Evolutionary conservation across 2,797 vertebrate species (phyloP), one percentile per base, ranked within the genome.

Genomic region (Heterohyrax brucei): DNA sequence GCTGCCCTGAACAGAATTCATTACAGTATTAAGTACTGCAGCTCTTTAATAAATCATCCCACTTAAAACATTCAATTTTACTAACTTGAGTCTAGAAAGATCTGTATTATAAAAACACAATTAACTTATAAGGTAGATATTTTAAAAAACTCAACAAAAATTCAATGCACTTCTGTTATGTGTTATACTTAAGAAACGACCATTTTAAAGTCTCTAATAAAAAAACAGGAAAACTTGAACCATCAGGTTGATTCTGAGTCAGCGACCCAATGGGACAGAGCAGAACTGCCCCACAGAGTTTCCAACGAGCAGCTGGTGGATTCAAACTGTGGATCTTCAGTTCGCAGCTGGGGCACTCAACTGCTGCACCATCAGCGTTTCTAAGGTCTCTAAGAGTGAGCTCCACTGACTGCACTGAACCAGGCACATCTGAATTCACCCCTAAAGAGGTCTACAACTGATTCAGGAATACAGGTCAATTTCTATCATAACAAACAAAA

Each of bases 401-500:
- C 30, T 93, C 64, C 92, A 93, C 82, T 77, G 93, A 89, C 81
- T 62, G 86, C 4, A 93, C 18, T 16, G 7, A 95, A 83, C 10
- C 82, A 5, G 22, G 81, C 78, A 81, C 9, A 83, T 46, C 77
- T 81, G 95, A 90, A 92, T 62, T 93, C 50, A 94, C 21, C 70
- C 62, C 30, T 77, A 89, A 80, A 80, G 64, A 79, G 5, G 7
- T 1, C 33, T 70, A 76, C 21, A 76, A 92, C 46, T 92, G 46
- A 94, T 64, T 87, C 85, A 88, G 73, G 8, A 89, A 90, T 56
- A 78, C 9, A 84, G 64, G 82, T 84, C 46, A 85, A 85, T 75
- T 90, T 86, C 73, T 91, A 86, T 70, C 30, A 94, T 73, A 92
- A 86, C 39, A 81, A 91, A 68, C 18, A 96, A 64, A 95, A 87